Percentiles rank a stretch among this genome's conserved stretches.
Conservation (phyloP, 1,140 invertebrate genomes). For the Lepidurus apus region DNA sequence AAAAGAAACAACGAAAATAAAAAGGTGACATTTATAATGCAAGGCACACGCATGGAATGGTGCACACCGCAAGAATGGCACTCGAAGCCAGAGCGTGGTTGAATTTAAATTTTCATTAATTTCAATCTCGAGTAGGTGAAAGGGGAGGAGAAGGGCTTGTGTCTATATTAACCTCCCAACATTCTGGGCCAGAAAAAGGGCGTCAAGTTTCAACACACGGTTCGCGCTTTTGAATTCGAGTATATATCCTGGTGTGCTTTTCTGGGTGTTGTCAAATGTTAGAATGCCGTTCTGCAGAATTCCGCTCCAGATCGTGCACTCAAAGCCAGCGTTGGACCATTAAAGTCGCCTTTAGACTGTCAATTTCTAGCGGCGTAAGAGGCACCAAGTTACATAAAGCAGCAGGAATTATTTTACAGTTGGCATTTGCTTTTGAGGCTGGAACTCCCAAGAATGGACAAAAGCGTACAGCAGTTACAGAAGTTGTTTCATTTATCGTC, state of each 20-base stretch:
- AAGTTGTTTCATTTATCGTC: background rate
- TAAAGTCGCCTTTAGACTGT: too few species aligned
- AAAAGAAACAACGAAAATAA: background rate
- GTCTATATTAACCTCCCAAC: background rate
- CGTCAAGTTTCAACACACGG: background rate
- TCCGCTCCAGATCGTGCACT: too few species aligned
- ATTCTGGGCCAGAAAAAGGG: background rate
- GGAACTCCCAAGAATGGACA: too few species aligned
- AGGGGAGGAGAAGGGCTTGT: background rate
- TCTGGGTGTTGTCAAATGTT: background rate
- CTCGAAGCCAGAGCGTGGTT: background rate
- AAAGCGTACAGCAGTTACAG: too few species aligned
- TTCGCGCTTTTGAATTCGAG: background rate
- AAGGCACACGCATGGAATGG: background rate
- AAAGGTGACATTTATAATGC: conserved; percentile 14
- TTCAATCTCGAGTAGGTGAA: background rate
- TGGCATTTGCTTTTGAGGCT: too few species aligned
- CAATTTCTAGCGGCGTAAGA: too few species aligned
- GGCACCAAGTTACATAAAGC: too few species aligned
- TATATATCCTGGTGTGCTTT: background rate
- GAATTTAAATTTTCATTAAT: background rate
- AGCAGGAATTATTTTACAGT: too few species aligned
- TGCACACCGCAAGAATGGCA: background rate
- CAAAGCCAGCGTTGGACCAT: too few species aligned
- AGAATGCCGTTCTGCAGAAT: too few species aligned